Evolutionary conservation across 2,888 invertebrate genomes (phyloP).

Genomic region (Hemithea aestivaria): DNA sequence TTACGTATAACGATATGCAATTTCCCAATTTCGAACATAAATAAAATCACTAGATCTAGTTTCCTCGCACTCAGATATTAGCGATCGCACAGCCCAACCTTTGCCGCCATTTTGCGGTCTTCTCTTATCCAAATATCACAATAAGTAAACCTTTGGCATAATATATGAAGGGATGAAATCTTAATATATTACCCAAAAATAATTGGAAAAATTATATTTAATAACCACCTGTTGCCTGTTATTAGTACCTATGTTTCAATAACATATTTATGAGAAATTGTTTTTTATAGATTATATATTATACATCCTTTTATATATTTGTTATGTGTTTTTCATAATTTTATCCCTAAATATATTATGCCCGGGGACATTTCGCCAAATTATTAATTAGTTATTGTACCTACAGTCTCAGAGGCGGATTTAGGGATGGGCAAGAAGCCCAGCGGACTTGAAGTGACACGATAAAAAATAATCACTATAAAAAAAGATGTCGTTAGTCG

Average conservation of each 20-base stretch:
- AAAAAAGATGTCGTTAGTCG: too few species aligned
- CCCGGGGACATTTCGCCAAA: constrained; percentile 37
- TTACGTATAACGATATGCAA: constrained; percentile 40
- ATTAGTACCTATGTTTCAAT: too few species aligned
- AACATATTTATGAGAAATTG: too few species aligned
- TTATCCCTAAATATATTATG: constrained; percentile 32
- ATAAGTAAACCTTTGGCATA: constrained; percentile 59
- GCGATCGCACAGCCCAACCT: constrained; percentile 43
- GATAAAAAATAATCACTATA: not conserved
- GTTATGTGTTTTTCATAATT: too few species aligned
- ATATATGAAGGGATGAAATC: constrained; percentile 25
- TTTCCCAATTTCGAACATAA: constrained; percentile 30
- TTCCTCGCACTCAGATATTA: constrained; percentile 41
- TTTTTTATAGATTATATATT: too few species aligned
- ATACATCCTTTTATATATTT: too few species aligned
- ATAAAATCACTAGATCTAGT: constrained; percentile 39
- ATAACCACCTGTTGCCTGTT: too few species aligned
- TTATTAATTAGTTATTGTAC: constrained; percentile 32
- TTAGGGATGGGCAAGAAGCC: constrained; percentile 13
- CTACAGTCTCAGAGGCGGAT: constrained; percentile 25
- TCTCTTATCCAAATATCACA: constrained; percentile 68
- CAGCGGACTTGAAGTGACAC: not conserved
- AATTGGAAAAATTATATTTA: too few species aligned
- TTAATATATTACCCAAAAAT: not conserved
- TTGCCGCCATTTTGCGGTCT: constrained; percentile 26